Conservation (phyloP, 2,888 invertebrate genomes). For the Coelopa pilipes region DNA sequence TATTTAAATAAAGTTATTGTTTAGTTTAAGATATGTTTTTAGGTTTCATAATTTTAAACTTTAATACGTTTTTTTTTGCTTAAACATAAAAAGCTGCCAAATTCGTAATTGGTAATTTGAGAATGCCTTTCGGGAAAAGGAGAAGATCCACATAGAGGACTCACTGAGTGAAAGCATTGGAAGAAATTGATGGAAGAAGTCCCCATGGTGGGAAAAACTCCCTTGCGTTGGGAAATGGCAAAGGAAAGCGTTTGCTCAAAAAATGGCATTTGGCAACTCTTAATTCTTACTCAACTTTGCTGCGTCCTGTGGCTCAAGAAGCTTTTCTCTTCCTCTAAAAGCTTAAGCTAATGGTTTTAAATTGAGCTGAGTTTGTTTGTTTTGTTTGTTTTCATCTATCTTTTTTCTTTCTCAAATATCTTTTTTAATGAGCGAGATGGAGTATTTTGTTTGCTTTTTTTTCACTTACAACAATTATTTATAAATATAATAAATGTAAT, state of each 20-base stretch:
- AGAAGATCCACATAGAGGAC: neutral
- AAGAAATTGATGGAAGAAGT: no score
- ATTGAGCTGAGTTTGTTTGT: constrained; percentile 6
- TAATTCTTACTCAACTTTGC: neutral
- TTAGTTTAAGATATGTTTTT: constrained; percentile 56
- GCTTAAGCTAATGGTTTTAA: neutral
- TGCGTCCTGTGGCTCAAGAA: neutral
- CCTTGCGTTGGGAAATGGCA: no score
- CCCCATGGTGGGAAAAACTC: no score
- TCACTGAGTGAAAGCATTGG: no score
- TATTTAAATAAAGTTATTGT: constrained; percentile 47
- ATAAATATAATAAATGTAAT: constrained; percentile 17
- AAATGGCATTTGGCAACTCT: no score
- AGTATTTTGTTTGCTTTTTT: constrained; percentile 20
- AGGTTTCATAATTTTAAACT: constrained; percentile 35
- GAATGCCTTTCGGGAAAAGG: neutral
- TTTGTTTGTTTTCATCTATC: neutral
- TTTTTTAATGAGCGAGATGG: neutral
- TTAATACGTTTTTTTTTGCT: constrained; percentile 19
- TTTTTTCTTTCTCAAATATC: neutral
- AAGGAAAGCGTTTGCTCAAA: no score
- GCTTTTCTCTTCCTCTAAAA: neutral
- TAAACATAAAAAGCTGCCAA: constrained; percentile 32
- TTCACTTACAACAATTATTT: constrained; percentile 30
- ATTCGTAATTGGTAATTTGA: neutral